A percentile compares a stretch with the other conserved stretches of the same genome.
Evolutionary conservation across 2,797 vertebrate species (phyloP).

Genomic region (Carapus acus): DNA sequence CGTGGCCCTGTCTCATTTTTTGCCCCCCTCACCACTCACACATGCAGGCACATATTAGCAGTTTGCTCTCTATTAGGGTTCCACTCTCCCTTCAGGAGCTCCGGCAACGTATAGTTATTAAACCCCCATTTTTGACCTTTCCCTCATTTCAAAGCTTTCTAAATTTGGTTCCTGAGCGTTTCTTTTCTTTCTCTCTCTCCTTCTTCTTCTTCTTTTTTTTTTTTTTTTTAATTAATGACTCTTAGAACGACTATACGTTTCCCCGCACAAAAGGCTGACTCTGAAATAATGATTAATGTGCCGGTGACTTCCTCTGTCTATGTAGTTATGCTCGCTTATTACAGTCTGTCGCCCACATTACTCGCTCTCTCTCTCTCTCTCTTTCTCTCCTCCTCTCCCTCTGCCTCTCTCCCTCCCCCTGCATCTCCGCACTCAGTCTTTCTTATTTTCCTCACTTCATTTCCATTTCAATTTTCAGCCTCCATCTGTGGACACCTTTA

Average conservation of each 20-base stretch:
- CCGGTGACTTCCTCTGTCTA: conserved; percentile 17
- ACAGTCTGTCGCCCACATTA: conserved; percentile 27
- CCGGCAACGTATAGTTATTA: conserved; percentile 7
- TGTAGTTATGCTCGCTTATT: conserved; percentile 38
- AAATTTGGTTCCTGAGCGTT: too few relatives aligned
- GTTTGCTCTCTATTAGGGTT: conserved; percentile 5
- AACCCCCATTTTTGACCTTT: conserved; percentile 24
- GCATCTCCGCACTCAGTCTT: conserved; percentile 49
- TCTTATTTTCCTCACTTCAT: conserved; percentile 76
- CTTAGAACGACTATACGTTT: conserved; percentile 20
- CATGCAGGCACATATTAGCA: conserved; percentile 10
- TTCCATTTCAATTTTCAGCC: conserved; percentile 91
- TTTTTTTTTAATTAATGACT: neutral
- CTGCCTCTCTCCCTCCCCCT: too few relatives aligned
- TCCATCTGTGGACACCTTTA: conserved; percentile 79
- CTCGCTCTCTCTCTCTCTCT: conserved; percentile 32
- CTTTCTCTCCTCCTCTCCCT: too few relatives aligned
- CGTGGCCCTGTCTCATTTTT: conserved; percentile 28
- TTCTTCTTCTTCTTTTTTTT: too few relatives aligned
- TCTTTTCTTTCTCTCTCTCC: too few relatives aligned
- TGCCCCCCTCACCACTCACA: conserved; percentile 15
- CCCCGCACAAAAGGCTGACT: conserved; percentile 15
- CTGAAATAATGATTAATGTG: conserved; percentile 29
- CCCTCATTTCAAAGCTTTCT: neutral
- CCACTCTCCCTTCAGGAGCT: conserved; percentile 1